Evolutionary conservation across 2,113 vertebrate species (phyloP).

Genomic region (Austrofundulus limnaeus): DNA sequence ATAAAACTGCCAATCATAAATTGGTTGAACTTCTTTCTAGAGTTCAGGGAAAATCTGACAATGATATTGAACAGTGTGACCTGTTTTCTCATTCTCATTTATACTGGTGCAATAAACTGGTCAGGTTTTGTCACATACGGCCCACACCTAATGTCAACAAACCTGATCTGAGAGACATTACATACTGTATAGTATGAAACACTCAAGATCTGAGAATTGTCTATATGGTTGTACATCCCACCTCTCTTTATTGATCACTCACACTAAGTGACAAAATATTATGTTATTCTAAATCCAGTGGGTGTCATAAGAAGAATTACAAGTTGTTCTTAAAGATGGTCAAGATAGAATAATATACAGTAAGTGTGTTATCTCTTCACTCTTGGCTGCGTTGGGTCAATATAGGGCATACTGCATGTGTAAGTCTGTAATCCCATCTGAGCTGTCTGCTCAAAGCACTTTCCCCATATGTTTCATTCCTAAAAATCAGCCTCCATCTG

Average conservation of each 20-base stretch:
- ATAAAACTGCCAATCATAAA: too few relatives aligned
- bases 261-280: too few relatives aligned
- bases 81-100: background rate
- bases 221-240: too few relatives aligned
- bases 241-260: too few relatives aligned
- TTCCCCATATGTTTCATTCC: slow-evolving; percentile 63
- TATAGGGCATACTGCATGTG: slow-evolving; percentile 20
- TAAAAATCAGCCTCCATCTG: slow-evolving; percentile 65
- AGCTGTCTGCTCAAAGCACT: slow-evolving; percentile 46
- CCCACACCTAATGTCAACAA: too few relatives aligned
- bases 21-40: too few relatives aligned
- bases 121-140: too few relatives aligned
- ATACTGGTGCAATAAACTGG: too few relatives aligned
- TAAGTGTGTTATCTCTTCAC: background rate
- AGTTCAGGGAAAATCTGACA: background rate
- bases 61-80: too few relatives aligned
- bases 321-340: slow-evolving; percentile 1
- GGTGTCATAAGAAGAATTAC: slow-evolving; percentile 5
- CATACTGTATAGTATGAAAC: background rate
- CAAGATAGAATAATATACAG: background rate
- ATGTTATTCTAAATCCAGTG: slow-evolving; percentile 16
- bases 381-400: slow-evolving; percentile 41
- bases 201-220: too few relatives aligned
- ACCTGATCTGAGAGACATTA: background rate
- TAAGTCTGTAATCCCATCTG: slow-evolving; percentile 53